These are phyloP conservation scores for Hestina assimilis DNA, from an alignment of 1,140 invertebrate species.

Conservation along the genomic window DNA sequence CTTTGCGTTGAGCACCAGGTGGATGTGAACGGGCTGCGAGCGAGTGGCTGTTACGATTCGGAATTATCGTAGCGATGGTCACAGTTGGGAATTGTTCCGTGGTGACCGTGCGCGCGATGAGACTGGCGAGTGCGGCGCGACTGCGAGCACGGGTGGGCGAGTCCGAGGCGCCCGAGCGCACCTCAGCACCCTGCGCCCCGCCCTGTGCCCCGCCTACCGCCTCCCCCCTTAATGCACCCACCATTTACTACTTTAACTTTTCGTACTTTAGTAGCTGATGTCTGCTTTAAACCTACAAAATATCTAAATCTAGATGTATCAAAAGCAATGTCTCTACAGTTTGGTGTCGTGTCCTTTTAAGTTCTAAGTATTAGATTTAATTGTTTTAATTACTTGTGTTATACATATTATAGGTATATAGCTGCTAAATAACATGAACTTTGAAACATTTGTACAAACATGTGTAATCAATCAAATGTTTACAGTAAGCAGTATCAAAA, in stretches of 20 bases:
- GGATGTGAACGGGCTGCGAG: constrained; percentile 22
- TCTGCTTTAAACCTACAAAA: neutral
- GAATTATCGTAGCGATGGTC: constrained; percentile 2
- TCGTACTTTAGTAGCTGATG: too few relatives aligned
- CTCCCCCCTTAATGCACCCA: constrained; percentile 55
- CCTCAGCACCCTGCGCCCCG: constrained; percentile 71
- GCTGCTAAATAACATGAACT: too few relatives aligned
- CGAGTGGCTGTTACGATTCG: constrained; percentile 2
- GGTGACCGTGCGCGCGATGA: constrained; percentile 46
- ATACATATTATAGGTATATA: too few relatives aligned
- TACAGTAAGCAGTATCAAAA: too few relatives aligned
- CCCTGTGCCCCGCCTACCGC: constrained; percentile 58
- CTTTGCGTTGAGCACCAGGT: constrained; percentile 50
- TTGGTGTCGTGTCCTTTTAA: too few relatives aligned
- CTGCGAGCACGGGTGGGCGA: constrained; percentile 57
- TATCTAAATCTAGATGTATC: neutral
- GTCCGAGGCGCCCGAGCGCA: constrained; percentile 42
- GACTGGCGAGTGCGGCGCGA: constrained; percentile 49
- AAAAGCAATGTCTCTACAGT: too few relatives aligned
- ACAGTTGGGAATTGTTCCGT: constrained; percentile 5
- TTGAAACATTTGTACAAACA: too few relatives aligned
- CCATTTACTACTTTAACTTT: constrained; percentile 31
- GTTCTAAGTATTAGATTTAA: too few relatives aligned
- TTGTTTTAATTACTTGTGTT: too few relatives aligned
- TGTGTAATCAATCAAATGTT: too few relatives aligned